Conservation (phyloP, 2,888 invertebrate species). For the Drosophila acutilabella region DNA sequence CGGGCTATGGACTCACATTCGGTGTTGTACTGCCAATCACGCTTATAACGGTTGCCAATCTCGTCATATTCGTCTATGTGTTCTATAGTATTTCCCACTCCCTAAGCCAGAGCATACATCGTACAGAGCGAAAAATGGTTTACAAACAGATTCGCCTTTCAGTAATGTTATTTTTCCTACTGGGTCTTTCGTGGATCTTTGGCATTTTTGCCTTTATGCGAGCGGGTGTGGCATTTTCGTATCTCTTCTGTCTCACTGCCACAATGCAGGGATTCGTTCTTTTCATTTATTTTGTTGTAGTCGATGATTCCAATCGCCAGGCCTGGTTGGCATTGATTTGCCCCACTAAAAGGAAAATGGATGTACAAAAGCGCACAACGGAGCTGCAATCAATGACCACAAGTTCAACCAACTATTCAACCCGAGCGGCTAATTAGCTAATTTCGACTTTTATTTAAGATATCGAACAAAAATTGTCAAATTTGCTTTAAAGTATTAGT, state of each 20-base stretch:
- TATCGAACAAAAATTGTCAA: constrained; percentile 57
- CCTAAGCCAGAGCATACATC: constrained; percentile 83
- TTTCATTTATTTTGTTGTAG: constrained; percentile 87
- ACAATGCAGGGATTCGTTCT: constrained; percentile 88
- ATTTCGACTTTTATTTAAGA: no score
- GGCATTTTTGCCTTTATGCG: constrained; percentile 86
- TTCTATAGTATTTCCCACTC: constrained; percentile 85
- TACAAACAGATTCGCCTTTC: constrained; percentile 87
- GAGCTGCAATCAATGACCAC: constrained; percentile 57
- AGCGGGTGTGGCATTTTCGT: constrained; percentile 86
- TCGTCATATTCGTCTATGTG: constrained; percentile 86
- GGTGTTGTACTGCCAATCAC: constrained; percentile 87
- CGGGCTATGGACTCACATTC: constrained; percentile 85
- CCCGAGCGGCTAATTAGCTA: constrained; percentile 5
- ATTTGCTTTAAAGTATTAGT: constrained; percentile 15
- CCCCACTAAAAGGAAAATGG: constrained; percentile 36
- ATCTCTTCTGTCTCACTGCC: constrained; percentile 88
- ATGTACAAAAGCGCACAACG: constrained; percentile 41
- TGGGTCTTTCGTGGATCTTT: constrained; percentile 88
- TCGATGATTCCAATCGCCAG: constrained; percentile 86
- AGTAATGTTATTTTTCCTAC: constrained; percentile 87
- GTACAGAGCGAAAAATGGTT: constrained; percentile 62
- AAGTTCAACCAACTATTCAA: constrained; percentile 31
- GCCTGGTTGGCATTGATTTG: constrained; percentile 56
- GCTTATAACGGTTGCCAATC: constrained; percentile 86